Evolutionary conservation across 2,888 invertebrate genomes (phyloP), one percentile per base, ranked within the genome.

Genomic region (Xanthia togata): DNA sequence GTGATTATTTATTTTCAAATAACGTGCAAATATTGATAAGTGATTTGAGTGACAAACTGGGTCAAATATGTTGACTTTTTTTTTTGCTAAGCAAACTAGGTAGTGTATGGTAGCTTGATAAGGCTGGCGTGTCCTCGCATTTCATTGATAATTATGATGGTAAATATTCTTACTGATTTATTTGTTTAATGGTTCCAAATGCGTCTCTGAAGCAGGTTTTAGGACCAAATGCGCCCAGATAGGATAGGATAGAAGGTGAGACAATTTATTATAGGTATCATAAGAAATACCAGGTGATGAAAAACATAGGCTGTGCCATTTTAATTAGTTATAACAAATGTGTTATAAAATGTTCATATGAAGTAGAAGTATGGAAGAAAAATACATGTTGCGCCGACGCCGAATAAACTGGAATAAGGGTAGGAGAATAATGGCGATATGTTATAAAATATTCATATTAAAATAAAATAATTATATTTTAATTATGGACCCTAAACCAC

Each of bases 51-150:
- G 62, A 72, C 60, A 55, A 83, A 83, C 73, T 78, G 23, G 86
- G 83, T 86, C 79, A 83, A 69, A 73, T 35, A 63, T 83, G 65
- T 74, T 85, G 64, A 69, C 47, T 41, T 47, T 65, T 70, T n/a
- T 82, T 71, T 86, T 74, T 78, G 60, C 73, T 73, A 17, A 72
- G 47, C 17, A 57, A 31, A 60, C 17, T 53, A 17, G 14, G 26
- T 55, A 57, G 9, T 35, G 11, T 41, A 23, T 73, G 60, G 62
- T 67, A 35, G 17, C 35, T 35, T 31, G 44, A 73, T 59, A 53
- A 31, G 38, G 60, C n/a, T 44, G 11, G 23, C 47, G 11, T 77
- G 72, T 31, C 67, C 82, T 82, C 35, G 78, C 72, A 55, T 67
- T 60, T 81, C 41, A 73, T 62, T 69, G 59, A 73, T 53, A 70